Base-by-base conservation (phyloP, 1,140 invertebrate species). In the Caenorhabditis briggsae region DNA sequence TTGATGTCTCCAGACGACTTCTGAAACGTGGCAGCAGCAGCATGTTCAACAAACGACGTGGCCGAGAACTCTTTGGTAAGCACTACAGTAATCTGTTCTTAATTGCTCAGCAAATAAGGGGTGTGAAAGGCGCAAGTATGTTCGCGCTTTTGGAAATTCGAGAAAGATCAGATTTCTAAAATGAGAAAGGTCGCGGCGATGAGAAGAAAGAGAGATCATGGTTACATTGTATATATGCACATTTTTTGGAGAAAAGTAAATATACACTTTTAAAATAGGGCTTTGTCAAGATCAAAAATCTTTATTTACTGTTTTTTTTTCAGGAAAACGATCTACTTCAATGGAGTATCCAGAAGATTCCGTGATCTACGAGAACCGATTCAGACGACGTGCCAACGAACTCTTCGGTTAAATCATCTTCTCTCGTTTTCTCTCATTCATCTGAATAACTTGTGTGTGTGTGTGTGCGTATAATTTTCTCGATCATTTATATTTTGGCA, bases 371-470 rank as follows among this genome's bases (percentile, higher is more conserved):
- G 70, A 78, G 46, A 78, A 23, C 70, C 43, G 70, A 78, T 78
- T 78, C 70, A 48, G 70, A 78, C 70, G 70, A 23, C 70, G 70
- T 53, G 70, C 70, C 70, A 78, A 78, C 23, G 70, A 78, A 50
- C 70, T 78, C 46, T 78, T 78, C 46, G 70, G 70, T 50, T 78
- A 50, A 78, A 20, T 43, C 50, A 50, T 46, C 46, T n/a, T n/a
- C 53, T n/a, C 3, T 20, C 7, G 9, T 50, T 48, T n/a, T 23
- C 46, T 50, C 70, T 50, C 46, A 53, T 46, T 41, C 70, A 9
- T 9, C 25, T 9, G 25, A 61, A 61, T 25, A 12, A 20, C 25
- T 25, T 25, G 33, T 61, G 59, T 78, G 25, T 50, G 65, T 74
- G 33, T 65, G 61, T 65, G 61, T 65, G 46, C 53, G 50, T 53